Evolutionary conservation across 2,113 vertebrate genomes (phyloP).

Genomic region (Paralichthys olivaceus): DNA sequence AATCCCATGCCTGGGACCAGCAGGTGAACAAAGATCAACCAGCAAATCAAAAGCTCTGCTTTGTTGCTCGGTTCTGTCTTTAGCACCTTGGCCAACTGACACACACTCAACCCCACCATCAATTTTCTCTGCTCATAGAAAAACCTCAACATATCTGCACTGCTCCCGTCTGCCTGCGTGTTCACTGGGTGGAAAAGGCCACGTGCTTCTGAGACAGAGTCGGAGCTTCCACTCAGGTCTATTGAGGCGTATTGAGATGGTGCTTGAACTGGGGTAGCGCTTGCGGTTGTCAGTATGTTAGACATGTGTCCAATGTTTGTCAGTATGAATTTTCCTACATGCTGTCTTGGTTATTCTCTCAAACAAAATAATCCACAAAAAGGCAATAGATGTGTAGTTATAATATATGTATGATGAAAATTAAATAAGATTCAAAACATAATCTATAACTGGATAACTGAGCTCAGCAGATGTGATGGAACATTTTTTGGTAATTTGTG

Average conservation of each 20-base stretch:
- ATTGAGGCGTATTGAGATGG: conserved; percentile 9
- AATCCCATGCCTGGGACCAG: conserved; percentile 9
- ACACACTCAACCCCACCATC: conserved; percentile 36
- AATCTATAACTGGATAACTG: too few relatives aligned
- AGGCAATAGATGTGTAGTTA: too few relatives aligned
- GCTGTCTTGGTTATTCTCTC: not conserved
- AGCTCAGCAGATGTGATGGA: too few relatives aligned
- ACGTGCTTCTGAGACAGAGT: conserved; percentile 15
- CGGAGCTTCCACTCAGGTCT: conserved; percentile 30
- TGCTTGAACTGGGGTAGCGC: conserved; percentile 1
- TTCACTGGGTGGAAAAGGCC: conserved; percentile 37
- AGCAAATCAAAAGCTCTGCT: conserved; percentile 31
- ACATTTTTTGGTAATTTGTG: too few relatives aligned
- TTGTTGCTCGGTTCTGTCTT: conserved; percentile 26
- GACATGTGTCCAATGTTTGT: conserved; percentile 2
- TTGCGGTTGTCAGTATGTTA: not conserved
- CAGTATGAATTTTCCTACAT: not conserved
- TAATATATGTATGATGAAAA: too few relatives aligned
- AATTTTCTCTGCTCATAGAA: conserved; percentile 43
- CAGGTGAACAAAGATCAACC: conserved; percentile 43
- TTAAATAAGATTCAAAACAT: too few relatives aligned
- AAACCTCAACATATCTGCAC: conserved; percentile 19
- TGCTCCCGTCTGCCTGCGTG: conserved; percentile 29
- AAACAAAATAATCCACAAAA: too few relatives aligned
- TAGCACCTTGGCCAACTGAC: conserved; percentile 17